Evolutionary conservation across 2,888 invertebrate species (phyloP).

Genomic region (Acleris holmiana): DNA sequence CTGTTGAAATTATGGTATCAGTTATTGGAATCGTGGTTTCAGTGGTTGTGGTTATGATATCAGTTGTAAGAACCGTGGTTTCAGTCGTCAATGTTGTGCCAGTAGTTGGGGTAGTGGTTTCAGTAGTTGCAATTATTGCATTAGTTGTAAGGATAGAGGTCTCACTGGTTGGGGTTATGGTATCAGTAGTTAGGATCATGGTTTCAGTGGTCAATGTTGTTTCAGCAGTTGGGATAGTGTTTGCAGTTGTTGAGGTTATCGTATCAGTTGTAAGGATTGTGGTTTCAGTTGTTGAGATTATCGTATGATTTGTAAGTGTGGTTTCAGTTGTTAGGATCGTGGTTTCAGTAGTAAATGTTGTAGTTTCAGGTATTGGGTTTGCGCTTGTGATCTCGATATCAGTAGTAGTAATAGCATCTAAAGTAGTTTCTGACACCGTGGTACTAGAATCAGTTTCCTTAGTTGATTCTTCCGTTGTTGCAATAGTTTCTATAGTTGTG

Average conservation of each 20-base stretch:
- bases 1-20: too few relatives aligned
- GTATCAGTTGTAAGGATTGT: too few relatives aligned
- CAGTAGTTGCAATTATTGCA: not conserved
- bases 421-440: constrained; percentile 3
- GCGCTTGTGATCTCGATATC: constrained; percentile 4
- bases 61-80: not conserved
- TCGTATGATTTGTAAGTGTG: too few relatives aligned
- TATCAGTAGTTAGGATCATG: too few relatives aligned
- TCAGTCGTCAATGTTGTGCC: not conserved
- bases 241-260: too few relatives aligned
- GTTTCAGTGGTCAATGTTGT: too few relatives aligned
- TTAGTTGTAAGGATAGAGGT: too few relatives aligned
- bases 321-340: not conserved
- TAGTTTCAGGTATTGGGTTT: not conserved
- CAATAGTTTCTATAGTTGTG: not conserved
- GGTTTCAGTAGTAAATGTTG: not conserved
- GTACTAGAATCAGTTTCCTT: not conserved
- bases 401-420: not conserved
- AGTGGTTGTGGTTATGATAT: not conserved
- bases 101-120: not conserved
- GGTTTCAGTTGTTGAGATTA: too few relatives aligned
- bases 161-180: too few relatives aligned
- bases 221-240: too few relatives aligned
- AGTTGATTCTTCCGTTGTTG: not conserved
- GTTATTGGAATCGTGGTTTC: constrained; percentile 2